Evolutionary conservation across 2,888 invertebrate genomes (phyloP), one percentile per base, ranked within the genome.

Genomic region (Amphiduros pacificus): DNA sequence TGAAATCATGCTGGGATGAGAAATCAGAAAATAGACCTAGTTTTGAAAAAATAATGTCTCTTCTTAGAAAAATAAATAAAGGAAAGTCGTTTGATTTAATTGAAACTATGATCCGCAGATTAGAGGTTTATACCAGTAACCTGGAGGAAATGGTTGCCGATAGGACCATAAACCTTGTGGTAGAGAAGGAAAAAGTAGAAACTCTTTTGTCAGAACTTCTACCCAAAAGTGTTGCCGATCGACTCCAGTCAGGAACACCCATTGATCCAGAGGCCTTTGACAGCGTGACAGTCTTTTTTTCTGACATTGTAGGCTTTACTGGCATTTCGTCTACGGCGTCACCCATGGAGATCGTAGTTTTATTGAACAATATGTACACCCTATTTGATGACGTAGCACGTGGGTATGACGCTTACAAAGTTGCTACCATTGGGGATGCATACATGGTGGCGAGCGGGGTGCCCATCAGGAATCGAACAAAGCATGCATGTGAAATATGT

Each of bases 81-180:
- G 44, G 44, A 44, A 44, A 44, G 44, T 5, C 5, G n/a, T 22
- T 17, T n/a, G 22, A 22, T 44, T 22, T 44, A 9, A 17, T 44
- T 5, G 44, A 44, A n/a, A 44, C 20, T 17, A 44, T 44, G 44
- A 44, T 44, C n/a, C n/a, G 22, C 44, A 5, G 44, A n/a, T 22
- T 44, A 22, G 44, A 44, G 22, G n/a, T 20, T 44, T 22, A 44
- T 22, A 44, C 44, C n/a, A 44, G 22, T 20, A 5, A 44, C 44
- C 22, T 44, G n/a, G 44, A 44, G n/a, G 44, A 44, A n/a, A 44
- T 44, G n/a, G 44, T 44, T n/a, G n/a, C n/a, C n/a, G n/a, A n/a
- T n/a, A n/a, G n/a, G n/a, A 20, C 44, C 44, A 44, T 6, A 22
- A 22, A 44, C 6, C n/a, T 44, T 20, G 44, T 20, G n/a, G 44